These are phyloP conservation scores for Dreissena rostriformis DNA, from an alignment of 1,140 invertebrate species.

Conservation along the genomic window DNA sequence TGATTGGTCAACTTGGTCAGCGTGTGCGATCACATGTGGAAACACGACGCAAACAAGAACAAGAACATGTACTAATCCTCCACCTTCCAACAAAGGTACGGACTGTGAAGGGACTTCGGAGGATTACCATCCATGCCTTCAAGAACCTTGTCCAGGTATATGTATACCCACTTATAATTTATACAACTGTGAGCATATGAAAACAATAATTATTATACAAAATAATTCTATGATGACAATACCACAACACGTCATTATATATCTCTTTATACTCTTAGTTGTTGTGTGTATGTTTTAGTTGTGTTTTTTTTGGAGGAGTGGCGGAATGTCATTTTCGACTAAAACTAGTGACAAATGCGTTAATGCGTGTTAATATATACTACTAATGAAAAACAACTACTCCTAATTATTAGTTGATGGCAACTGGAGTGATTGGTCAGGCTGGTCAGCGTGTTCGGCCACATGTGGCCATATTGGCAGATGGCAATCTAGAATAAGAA, in stretches of 20 bases:
- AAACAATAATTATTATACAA: no score
- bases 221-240: no score
- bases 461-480: slow-evolving; percentile 23
- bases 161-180: not conserved
- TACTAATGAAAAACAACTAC: no score
- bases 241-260: no score
- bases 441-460: not conserved
- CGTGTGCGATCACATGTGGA: slow-evolving; percentile 59
- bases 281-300: no score
- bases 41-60: slow-evolving; percentile 42
- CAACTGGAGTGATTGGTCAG: slow-evolving; percentile 6
- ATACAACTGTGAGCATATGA: no score
- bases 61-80: slow-evolving; percentile 58
- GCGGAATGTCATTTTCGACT: no score
- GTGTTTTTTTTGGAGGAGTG: no score
- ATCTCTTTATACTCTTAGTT: no score
- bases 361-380: no score
- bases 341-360: no score
- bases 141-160: slow-evolving; percentile 30
- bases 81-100: slow-evolving; percentile 59
- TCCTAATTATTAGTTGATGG: slow-evolving; percentile 15
- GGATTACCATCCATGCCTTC: slow-evolving; percentile 56
- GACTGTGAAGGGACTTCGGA: slow-evolving; percentile 53
- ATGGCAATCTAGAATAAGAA: slow-evolving; percentile 11
- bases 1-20: slow-evolving; percentile 41